These are phyloP conservation scores for Campylomormyrus numenius DNA, from an alignment of 2,113 vertebrate genomes.

Conservation along the genomic window DNA sequence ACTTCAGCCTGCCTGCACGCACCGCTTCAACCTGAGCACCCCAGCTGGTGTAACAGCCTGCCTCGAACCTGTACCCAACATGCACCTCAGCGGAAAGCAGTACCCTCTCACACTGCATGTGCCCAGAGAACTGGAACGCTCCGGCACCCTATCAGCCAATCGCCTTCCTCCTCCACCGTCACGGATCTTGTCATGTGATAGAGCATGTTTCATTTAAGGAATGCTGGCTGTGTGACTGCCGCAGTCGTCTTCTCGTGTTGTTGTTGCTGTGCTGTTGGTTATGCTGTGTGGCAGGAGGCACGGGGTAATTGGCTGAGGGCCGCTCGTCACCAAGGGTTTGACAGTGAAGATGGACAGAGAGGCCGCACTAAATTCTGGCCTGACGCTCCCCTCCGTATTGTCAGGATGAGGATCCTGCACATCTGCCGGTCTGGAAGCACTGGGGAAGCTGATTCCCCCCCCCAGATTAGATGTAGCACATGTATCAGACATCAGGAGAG, in stretches of 20 bases:
- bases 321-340: neutral
- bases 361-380: neutral
- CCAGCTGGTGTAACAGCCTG: neutral
- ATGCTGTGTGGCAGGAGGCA: neutral
- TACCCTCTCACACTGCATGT: neutral
- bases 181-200: neutral
- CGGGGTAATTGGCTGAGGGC: neutral
- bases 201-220: neutral
- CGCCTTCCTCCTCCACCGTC: neutral
- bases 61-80: neutral
- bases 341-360: constrained; percentile 19
- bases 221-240: neutral
- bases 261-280: neutral
- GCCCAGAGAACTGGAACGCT: neutral
- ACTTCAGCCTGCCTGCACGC: neutral
- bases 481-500: neutral
- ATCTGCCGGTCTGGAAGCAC: neutral
- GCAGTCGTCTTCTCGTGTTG: neutral
- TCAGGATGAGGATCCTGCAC: neutral
- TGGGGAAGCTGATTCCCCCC: neutral
- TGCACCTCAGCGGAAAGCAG: neutral
- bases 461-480: neutral
- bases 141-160: neutral
- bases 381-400: neutral
- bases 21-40: neutral